Percentiles rank a stretch among this genome's conserved stretches.
These are phyloP conservation scores for Drosophila neocordata DNA, from an alignment of 1,140 invertebrate genomes.

Conservation along the genomic window DNA sequence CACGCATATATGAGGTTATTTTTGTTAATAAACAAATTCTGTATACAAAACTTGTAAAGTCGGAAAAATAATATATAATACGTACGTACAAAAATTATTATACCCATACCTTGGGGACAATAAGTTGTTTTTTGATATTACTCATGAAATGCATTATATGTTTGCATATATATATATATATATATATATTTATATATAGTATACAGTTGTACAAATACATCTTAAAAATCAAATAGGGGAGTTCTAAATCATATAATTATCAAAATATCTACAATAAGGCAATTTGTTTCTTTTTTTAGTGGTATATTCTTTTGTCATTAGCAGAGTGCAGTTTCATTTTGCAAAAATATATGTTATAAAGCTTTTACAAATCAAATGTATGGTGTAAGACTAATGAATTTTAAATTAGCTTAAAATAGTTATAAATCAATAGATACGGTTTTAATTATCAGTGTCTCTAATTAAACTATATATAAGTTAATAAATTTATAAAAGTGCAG, in stretches of 20 bases:
- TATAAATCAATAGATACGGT: not conserved
- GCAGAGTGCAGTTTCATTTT: not conserved
- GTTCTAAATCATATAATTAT: slow-evolving; percentile 18
- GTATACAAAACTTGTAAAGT: slow-evolving; percentile 15
- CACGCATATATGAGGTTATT: slow-evolving; percentile 13
- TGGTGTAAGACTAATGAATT: not conserved
- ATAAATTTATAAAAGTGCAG: slow-evolving; percentile 20
- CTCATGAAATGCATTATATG: slow-evolving; percentile 8
- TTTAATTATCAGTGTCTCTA: not conserved
- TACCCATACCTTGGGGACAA: not conserved
- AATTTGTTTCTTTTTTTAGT: slow-evolving; percentile 4
- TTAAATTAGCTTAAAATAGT: not conserved
- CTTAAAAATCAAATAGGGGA: slow-evolving; percentile 7
- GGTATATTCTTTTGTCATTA: not conserved
- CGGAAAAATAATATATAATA: slow-evolving; percentile 16
- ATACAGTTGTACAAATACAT: slow-evolving; percentile 16
- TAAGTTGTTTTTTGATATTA: slow-evolving; percentile 8
- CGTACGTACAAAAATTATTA: slow-evolving; percentile 3
- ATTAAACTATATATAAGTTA: not conserved
- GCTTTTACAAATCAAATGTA: not conserved
- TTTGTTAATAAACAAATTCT: slow-evolving; percentile 3
- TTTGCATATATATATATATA: not conserved
- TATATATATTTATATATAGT: not conserved
- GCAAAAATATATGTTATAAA: not conserved
- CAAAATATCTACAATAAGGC: slow-evolving; percentile 18